Evolutionary conservation across 2,113 vertebrate genomes (phyloP).

Genomic region (Oriolus oriolus): DNA sequence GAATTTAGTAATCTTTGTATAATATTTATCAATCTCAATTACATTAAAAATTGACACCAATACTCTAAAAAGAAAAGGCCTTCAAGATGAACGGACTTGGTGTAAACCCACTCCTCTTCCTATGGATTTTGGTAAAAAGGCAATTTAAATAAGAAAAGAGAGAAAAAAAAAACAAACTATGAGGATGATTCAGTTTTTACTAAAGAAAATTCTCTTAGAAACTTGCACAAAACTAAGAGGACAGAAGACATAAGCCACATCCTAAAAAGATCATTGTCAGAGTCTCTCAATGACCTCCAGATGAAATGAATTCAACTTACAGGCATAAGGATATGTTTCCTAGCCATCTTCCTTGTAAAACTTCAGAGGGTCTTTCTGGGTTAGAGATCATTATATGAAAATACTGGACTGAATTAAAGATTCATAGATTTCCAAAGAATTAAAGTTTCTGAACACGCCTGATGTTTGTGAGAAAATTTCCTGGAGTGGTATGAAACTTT

Average conservation of each 20-base stretch:
- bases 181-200: background rate
- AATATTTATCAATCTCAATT: background rate
- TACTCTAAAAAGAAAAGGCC: background rate
- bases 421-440: background rate
- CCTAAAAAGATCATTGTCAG: background rate
- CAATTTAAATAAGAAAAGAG: background rate
- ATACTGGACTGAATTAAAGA: background rate
- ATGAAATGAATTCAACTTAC: background rate
- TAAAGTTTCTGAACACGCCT: background rate
- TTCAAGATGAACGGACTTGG: background rate
- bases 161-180: background rate
- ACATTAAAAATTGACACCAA: background rate
- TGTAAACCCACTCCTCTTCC: background rate
- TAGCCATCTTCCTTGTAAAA: background rate
- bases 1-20: background rate
- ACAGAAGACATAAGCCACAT: background rate
- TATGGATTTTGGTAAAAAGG: background rate
- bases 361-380: background rate
- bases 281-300: background rate
- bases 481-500: background rate
- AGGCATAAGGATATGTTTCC: background rate
- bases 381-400: background rate
- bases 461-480: background rate
- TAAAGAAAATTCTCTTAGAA: background rate
- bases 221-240: background rate